A percentile compares a stretch with the other conserved stretches of the same genome.
Evolutionary conservation across 2,888 invertebrate species (phyloP).

Genomic region (Nebria salina): DNA sequence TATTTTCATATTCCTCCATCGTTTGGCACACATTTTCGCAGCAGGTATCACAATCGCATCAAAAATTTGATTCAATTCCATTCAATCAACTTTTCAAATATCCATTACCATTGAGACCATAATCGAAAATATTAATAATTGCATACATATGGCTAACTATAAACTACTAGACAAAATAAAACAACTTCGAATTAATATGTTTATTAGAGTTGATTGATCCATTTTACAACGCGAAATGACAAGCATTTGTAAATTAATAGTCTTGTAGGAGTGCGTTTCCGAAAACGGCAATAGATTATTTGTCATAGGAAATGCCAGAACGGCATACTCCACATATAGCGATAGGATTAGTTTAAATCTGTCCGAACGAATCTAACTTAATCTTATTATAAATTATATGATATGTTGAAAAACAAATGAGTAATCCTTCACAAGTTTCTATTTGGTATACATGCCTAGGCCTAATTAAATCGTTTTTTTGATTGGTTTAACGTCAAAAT

Average conservation of each 20-base stretch:
- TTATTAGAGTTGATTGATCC: conserved; percentile 28
- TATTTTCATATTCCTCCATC: conserved; percentile 8
- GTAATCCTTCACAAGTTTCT: conserved; percentile 14
- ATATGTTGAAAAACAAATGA: conserved; percentile 18
- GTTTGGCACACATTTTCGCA: not conserved
- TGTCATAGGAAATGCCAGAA: conserved; percentile 24
- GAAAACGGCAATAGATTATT: conserved; percentile 28
- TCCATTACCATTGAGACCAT: not conserved
- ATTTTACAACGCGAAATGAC: conserved; percentile 18
- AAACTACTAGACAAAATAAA: conserved; percentile 32
- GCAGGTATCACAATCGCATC: not conserved
- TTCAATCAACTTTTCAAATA: not conserved
- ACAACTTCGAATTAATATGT: conserved; percentile 25
- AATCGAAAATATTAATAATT: not conserved
- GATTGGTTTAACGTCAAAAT: not conserved
- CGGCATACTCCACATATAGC: conserved; percentile 16
- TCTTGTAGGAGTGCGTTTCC: conserved; percentile 5
- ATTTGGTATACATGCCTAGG: not conserved
- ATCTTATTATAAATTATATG: conserved; percentile 16
- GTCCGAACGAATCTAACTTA: conserved; percentile 20
- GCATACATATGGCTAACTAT: not conserved
- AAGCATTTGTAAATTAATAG: conserved; percentile 26
- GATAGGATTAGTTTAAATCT: conserved; percentile 25
- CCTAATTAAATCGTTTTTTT: not conserved
- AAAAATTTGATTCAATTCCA: not conserved